Evolutionary conservation across 1,140 invertebrate species (phyloP), one percentile per base, ranked within the genome.

Genomic region (Drosophila pachea): DNA sequence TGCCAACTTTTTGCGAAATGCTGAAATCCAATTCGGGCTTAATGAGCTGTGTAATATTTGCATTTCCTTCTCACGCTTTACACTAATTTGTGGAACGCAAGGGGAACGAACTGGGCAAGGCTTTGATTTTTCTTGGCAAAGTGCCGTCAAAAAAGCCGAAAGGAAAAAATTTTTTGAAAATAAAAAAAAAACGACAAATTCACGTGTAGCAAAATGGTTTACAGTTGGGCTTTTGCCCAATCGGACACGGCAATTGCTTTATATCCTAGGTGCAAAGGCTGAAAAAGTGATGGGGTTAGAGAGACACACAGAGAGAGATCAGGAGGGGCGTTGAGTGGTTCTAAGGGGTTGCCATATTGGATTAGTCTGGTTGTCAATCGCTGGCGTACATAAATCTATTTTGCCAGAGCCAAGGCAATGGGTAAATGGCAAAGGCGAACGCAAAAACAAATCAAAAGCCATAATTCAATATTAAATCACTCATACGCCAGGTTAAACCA

Each of bases 391-490:
- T 84, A 83, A 83, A 84, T 86, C 81, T 77, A 84, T 83, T 43
- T 43, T 84, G 69, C 43, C 63, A 49, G 35, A 73, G 78, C 63
- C 36, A 31, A 7, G 12, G 40, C n/a, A 11, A 14, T 7, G 14
- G 40, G 7, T 2, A 43, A 1, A 0, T 5, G 12, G 14, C 4
- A 42, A 12, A 14, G 4, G 8, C 2, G 14, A 14, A 42, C 5
- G 7, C 4, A 12, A n/a, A 43, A 43, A n/a, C 40, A 75, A 78
- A 84, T 83, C 75, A 78, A 63, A 70, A 73, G 60, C 73, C 81
- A 86, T 83, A 83, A 83, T 84, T 83, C 79, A 83, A 79, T 83
- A 83, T 84, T 84, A 83, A 83, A 86, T 83, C 79, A 84, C 76
- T 84, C 79, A 84, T 79, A 83, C 79, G 79, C 76, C 79, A 79